Percentiles rank a stretch among this genome's conserved stretches.
Evolutionary conservation across 2,797 vertebrate species (phyloP).

Genomic region (Parambassis ranga): DNA sequence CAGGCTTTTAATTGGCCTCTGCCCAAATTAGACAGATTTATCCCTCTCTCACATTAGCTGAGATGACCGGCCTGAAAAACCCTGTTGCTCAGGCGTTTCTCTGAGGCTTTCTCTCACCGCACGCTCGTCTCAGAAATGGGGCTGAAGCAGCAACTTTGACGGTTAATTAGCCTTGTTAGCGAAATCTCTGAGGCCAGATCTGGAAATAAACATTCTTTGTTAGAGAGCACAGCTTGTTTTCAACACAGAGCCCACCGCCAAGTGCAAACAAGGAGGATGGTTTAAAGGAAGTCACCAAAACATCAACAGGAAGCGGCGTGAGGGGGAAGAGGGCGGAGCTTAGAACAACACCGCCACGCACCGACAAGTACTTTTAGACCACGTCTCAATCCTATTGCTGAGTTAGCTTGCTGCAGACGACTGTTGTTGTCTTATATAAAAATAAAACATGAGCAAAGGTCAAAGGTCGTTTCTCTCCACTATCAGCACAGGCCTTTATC

Average conservation of each 20-base stretch:
- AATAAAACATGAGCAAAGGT: no score
- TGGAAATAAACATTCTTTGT: constrained; percentile 64
- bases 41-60: constrained; percentile 49
- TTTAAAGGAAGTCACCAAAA: constrained; percentile 8
- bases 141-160: constrained; percentile 65
- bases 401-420: no score
- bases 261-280: constrained; percentile 13
- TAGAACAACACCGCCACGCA: no score
- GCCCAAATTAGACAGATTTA: constrained; percentile 56
- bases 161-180: constrained; percentile 69
- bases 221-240: constrained; percentile 24
- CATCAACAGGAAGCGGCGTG: no score
- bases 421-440: no score
- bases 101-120: constrained; percentile 50
- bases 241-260: not conserved
- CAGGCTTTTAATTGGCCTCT: constrained; percentile 58
- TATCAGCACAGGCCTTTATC: no score
- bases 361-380: no score
- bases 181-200: constrained; percentile 58
- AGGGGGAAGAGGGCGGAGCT: no score
- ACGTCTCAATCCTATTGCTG: no score
- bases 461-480: no score
- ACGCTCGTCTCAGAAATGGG: not conserved
- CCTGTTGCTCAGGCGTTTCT: constrained; percentile 43
- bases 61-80: constrained; percentile 53